Conservation (phyloP, 1,140 invertebrate genomes). For the Aleiodes sp. region DNA sequence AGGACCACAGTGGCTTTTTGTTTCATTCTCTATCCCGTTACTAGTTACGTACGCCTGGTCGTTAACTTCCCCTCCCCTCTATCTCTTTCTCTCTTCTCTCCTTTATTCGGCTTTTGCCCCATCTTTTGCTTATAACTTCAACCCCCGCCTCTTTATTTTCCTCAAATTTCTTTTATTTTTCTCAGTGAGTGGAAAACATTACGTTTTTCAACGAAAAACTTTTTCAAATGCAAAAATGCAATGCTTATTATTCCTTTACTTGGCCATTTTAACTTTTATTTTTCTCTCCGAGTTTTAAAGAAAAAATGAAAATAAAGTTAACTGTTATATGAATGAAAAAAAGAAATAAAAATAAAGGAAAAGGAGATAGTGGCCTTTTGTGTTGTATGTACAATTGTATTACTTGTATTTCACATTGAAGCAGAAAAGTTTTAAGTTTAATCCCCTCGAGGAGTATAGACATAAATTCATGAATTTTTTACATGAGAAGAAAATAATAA, state of each 20-base stretch:
- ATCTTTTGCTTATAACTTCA: constrained; percentile 15
- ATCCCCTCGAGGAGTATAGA: constrained; percentile 23
- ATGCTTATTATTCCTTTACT: constrained; percentile 41
- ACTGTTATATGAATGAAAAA: constrained; percentile 9
- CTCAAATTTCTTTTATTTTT: constrained; percentile 22
- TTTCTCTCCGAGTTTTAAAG: no score
- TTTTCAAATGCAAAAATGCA: constrained; percentile 33
- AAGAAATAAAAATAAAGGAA: constrained; percentile 4
- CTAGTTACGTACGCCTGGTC: not conserved
- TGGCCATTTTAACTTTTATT: constrained; percentile 28
- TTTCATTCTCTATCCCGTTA: not conserved
- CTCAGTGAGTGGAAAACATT: constrained; percentile 31
- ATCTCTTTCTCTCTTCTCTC: no score
- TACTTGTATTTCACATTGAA: constrained; percentile 37
- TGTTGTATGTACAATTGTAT: constrained; percentile 30
- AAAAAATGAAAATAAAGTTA: constrained; percentile 6
- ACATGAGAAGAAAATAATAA: no score
- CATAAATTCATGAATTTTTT: constrained; percentile 22
- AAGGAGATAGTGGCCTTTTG: constrained; percentile 7
- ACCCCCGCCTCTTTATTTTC: not conserved
- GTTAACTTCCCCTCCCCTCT: not conserved
- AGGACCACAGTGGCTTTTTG: constrained; percentile 1
- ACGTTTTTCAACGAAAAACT: constrained; percentile 21
- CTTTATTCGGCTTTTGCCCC: not conserved
- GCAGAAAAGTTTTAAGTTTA: constrained; percentile 35